Evolutionary conservation across 2,797 vertebrate species (phyloP), one percentile per base, ranked within the genome.

Genomic region (Amblyraja radiata): DNA sequence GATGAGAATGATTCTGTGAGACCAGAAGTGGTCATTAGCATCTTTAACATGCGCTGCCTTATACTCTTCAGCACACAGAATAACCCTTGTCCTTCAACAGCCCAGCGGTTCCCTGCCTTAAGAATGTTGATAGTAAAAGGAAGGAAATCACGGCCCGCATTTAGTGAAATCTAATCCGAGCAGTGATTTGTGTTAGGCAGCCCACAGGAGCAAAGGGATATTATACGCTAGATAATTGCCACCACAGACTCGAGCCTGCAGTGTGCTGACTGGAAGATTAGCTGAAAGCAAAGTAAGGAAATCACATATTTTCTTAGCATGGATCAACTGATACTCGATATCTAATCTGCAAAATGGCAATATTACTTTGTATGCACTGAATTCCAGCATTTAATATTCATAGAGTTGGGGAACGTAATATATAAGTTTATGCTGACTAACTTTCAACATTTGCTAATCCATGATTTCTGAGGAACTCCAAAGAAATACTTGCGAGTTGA

Each of bases 321-420:
- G 84, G 84, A 68, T 88, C 84, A 88, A 88, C 84, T 68, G 84
- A 88, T 88, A 88, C 84, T 88, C 68, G 84, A 88, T 88, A 88
- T 88, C 63, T 88, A 88, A 68, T 68, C 63, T 88, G 61, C n/a
- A 21, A 88, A 18, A 88, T 88, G 84, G 84, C n/a, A 88, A 68
- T 88, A 65, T 88, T 32, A 36, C n/a, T 65, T 65, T 63, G 63
- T 88, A 88, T 88, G n/a, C 61, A 88, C 32, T 36, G 61, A 88
- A n/a, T 88, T 68, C 84, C 84, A 88, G 13, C 14, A 88, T 88
- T 68, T 88, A 88, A 68, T 88, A 88, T 65, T 68, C 36, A 68
- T 68, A 68, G 36, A 68, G 84, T 11, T 61, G 25, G 63, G 54
- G 14, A 88, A 88, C 68, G 84, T 68, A 68, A 32, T n/a, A 65